Evolutionary conservation across 1,140 invertebrate species (phyloP).

Genomic region (Ericerus pela): DNA sequence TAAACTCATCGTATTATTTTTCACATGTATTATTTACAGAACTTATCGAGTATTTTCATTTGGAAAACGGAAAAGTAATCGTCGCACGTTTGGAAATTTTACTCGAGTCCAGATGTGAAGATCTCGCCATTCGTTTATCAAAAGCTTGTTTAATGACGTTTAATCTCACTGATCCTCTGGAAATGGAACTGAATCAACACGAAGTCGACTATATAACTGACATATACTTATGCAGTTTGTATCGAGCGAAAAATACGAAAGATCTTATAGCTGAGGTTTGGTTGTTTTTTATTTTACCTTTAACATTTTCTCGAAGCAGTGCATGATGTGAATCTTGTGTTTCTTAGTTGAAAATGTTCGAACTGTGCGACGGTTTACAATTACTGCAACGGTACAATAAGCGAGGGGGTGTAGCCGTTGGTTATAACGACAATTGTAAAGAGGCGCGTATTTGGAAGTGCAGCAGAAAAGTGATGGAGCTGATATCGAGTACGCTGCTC

Average conservation of each 20-base stretch:
- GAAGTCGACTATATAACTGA: constrained; percentile 38
- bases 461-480: neutral
- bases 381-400: neutral
- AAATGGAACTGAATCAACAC: constrained; percentile 31
- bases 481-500: neutral
- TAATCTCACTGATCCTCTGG: constrained; percentile 32
- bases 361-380: neutral
- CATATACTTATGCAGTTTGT: constrained; percentile 37
- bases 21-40: neutral
- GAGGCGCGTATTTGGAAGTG: neutral
- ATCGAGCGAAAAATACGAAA: constrained; percentile 33
- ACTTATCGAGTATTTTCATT: constrained; percentile 34
- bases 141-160: constrained; percentile 32
- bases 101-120: constrained; percentile 37
- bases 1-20: neutral
- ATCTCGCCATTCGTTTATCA: constrained; percentile 38
- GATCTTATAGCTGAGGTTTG: neutral
- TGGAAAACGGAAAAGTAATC: constrained; percentile 36
- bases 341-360: neutral
- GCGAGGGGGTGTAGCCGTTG: neutral
- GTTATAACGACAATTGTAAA: neutral
- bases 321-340: neutral
- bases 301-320: too few species aligned
- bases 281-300: too few species aligned
- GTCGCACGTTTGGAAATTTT: constrained; percentile 38